These are phyloP conservation scores for Muscicapa adusta DNA, from an alignment of 2,113 vertebrate species.

Conservation along the genomic window DNA sequence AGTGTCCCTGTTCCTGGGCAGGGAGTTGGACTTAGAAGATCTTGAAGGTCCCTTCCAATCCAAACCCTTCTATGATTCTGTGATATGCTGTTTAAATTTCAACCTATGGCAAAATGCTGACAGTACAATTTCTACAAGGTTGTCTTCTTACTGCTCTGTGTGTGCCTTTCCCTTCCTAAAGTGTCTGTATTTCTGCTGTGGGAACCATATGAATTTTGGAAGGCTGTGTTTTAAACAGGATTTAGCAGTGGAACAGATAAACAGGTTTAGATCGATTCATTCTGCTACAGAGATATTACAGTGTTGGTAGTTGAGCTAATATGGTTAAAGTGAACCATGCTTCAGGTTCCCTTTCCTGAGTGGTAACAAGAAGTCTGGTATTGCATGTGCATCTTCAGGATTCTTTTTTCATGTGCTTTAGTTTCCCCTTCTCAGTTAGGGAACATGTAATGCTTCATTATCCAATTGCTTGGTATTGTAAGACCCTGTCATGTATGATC, in stretches of 20 bases:
- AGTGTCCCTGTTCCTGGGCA: not conserved
- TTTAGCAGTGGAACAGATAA: not conserved
- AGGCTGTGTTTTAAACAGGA: not conserved
- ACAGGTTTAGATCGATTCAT: not conserved
- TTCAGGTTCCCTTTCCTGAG: not conserved
- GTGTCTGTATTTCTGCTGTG: not conserved
- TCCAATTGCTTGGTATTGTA: not conserved
- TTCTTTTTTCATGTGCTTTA: not conserved
- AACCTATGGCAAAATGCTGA: not conserved
- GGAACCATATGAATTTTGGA: not conserved
- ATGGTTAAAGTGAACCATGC: not conserved
- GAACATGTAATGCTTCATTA: not conserved
- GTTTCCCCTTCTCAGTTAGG: not conserved
- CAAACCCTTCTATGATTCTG: not conserved
- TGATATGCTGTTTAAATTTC: not conserved
- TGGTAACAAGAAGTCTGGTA: not conserved
- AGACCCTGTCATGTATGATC: accelerated
- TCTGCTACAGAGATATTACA: not conserved
- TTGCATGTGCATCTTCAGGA: not conserved
- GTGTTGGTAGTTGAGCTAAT: not conserved
- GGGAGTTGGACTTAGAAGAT: not conserved
- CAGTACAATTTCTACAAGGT: not conserved
- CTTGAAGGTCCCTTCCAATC: not conserved
- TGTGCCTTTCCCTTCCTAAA: not conserved
- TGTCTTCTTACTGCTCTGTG: not conserved